phyloP scores from a whole-genome alignment of 2,888 invertebrate species.

The Nemoura dubitans region DNA sequence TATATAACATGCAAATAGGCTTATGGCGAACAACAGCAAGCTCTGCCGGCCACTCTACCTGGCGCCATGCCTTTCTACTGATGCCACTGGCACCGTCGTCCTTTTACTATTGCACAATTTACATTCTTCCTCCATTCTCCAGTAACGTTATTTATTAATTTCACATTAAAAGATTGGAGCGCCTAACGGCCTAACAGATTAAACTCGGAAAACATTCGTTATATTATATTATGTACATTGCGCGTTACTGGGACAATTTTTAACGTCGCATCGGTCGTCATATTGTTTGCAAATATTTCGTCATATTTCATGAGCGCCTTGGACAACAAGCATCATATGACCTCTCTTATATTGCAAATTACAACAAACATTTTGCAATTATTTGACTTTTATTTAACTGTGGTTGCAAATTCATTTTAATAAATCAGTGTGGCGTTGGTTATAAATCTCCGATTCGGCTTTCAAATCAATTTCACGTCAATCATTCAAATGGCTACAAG shows the following conservation, averaged over 20 bases:
- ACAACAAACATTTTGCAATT: not conserved
- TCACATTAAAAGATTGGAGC: not conserved
- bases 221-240: no score
- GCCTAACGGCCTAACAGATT: not conserved
- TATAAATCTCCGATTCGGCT: not conserved
- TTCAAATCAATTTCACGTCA: not conserved
- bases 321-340: not conserved
- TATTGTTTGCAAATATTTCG: not conserved
- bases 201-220: not conserved
- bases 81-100: not conserved
- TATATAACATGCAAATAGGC: not conserved
- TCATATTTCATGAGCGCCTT: not conserved
- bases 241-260: not conserved
- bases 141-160: not conserved
- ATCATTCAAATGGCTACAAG: not conserved
- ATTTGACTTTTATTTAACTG: not conserved
- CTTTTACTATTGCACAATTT: not conserved
- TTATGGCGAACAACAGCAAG: not conserved
- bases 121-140: not conserved
- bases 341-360: not conserved
- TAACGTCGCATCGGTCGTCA: not conserved
- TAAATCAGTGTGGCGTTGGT: not conserved
- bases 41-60: not conserved
- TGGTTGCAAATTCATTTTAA: conserved; percentile 1
- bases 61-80: not conserved